Conservation (phyloP, 2,888 invertebrate species). For the Eulithis prunata region DNA sequence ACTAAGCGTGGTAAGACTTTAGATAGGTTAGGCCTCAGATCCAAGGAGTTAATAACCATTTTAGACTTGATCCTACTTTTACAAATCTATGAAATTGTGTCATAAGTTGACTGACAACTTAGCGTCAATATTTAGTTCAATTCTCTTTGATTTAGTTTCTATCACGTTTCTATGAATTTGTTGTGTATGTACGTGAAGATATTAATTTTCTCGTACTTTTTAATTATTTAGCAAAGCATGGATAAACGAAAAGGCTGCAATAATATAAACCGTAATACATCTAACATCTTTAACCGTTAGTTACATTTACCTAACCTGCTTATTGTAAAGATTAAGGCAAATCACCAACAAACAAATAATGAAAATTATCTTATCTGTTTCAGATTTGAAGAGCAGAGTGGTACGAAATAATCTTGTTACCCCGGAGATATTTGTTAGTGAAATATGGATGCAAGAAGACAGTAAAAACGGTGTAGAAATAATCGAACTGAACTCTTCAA, state of each 20-base stretch:
- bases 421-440: slow-evolving; percentile 51
- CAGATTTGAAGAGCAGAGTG: slow-evolving; percentile 47
- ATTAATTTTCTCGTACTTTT: not conserved
- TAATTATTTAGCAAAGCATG: slow-evolving; percentile 38
- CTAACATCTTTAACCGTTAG: slow-evolving; percentile 45
- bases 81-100: not conserved
- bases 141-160: too few species aligned
- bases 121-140: not conserved
- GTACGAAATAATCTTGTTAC: slow-evolving; percentile 42
- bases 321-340: not conserved
- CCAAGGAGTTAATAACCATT: not conserved
- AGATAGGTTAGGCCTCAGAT: not conserved
- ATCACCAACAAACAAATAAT: not conserved
- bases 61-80: not conserved
- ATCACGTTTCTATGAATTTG: not conserved
- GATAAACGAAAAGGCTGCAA: slow-evolving; percentile 44
- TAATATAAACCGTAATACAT: slow-evolving; percentile 49
- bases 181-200: not conserved
- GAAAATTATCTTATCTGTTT: slow-evolving; percentile 28
- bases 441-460: slow-evolving; percentile 55
- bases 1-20: too few species aligned
- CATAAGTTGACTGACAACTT: not conserved
- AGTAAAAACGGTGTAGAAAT: slow-evolving; percentile 58
- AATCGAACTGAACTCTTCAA: slow-evolving; percentile 61
- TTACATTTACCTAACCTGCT: not conserved